Conservation (phyloP, 92 coral and sea anemone species). For the Zoanthus sociatus region DNA sequence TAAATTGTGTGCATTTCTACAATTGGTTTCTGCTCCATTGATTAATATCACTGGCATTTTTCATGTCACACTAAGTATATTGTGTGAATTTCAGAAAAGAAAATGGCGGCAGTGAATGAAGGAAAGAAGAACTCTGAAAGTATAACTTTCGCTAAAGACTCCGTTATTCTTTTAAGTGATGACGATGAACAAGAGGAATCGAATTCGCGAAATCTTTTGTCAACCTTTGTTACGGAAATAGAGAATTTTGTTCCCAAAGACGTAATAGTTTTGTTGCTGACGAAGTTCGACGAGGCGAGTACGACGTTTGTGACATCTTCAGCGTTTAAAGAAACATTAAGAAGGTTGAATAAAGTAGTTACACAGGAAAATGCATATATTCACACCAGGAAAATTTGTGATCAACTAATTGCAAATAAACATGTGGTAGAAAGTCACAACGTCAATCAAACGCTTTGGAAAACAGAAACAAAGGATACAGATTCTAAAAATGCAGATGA, state of each 20-base stretch:
- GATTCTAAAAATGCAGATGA: not conserved
- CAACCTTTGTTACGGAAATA: constrained; percentile 64
- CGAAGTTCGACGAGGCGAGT: constrained; percentile 78
- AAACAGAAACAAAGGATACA: not conserved
- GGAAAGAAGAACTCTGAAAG: not conserved
- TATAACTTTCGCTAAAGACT: constrained; percentile 17
- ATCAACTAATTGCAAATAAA: constrained; percentile 31
- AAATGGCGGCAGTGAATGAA: constrained; percentile 62
- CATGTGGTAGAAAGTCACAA: not conserved
- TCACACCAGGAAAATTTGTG: constrained; percentile 62
- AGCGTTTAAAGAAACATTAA: constrained; percentile 64
- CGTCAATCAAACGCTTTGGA: not conserved
- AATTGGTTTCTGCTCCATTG: too few species aligned
- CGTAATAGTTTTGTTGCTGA: constrained; percentile 63
- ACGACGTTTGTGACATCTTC: constrained; percentile 75
- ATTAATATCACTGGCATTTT: too few species aligned
- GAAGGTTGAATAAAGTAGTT: constrained; percentile 66
- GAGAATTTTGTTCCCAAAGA: constrained; percentile 77
- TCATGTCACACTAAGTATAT: not conserved
- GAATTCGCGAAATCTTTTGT: constrained; percentile 67
- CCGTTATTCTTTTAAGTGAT: constrained; percentile 81
- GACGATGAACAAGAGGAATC: constrained; percentile 77
- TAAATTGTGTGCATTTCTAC: too few species aligned
- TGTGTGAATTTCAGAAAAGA: constrained; percentile 2
- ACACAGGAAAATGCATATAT: constrained; percentile 73